These are phyloP conservation scores for Piprites chloris DNA, from an alignment of 2,113 vertebrate genomes.

Conservation along the genomic window DNA sequence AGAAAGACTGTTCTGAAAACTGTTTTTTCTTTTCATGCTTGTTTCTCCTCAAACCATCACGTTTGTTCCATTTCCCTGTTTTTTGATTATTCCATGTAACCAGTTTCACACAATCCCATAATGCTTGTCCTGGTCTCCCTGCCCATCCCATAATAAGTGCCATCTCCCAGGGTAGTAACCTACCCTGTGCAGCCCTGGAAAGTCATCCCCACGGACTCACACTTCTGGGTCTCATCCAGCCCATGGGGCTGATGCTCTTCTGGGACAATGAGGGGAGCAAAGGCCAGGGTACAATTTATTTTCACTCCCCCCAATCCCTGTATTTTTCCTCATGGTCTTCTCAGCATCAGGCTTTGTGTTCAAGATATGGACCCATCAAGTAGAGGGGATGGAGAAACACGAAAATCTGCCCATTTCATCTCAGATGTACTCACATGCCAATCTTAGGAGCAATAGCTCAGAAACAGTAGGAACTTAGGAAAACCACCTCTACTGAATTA, in stretches of 20 bases:
- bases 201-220: rapidly evolving
- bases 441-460: not conserved
- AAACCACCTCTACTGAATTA: not conserved
- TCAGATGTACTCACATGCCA: rapidly evolving
- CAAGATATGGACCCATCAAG: not conserved
- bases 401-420: not conserved
- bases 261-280: not conserved
- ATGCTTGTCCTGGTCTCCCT: not conserved
- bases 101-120: not conserved
- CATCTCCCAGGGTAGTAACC: not conserved
- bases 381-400: not conserved
- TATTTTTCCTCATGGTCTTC: not conserved
- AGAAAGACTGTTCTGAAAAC: not conserved
- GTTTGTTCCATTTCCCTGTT: not conserved
- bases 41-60: not conserved
- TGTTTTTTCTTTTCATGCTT: not conserved
- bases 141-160: not conserved
- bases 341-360: not conserved
- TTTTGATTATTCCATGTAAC: not conserved
- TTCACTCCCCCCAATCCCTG: not conserved
- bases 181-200: not conserved
- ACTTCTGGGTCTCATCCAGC: not conserved
- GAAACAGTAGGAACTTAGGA: not conserved
- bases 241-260: not conserved
- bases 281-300: not conserved